A percentile compares a stretch with the other conserved stretches of the same genome.
phyloP scores from a whole-genome alignment of 2,113 vertebrate species.

The Corydoras sp. region DNA sequence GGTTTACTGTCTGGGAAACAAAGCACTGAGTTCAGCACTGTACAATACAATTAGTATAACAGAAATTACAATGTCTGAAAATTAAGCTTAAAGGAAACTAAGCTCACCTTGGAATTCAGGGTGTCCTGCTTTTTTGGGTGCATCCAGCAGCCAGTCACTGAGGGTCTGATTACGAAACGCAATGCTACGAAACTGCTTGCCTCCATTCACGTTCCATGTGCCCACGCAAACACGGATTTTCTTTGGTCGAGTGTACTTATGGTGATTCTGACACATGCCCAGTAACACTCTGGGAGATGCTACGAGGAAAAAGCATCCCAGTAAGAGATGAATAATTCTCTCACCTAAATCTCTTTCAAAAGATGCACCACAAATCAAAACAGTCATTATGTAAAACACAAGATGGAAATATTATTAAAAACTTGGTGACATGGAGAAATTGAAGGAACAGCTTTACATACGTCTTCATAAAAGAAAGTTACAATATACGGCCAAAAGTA shows the following conservation, averaged over 20 bases:
- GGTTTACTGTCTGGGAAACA: conserved; percentile 74
- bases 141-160: conserved; percentile 94
- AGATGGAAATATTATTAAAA: not conserved
- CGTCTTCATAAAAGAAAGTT: too few species aligned
- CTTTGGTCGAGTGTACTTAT: conserved; percentile 86
- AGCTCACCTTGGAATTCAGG: conserved; percentile 86
- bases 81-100: not conserved
- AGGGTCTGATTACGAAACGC: conserved; percentile 96
- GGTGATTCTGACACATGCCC: conserved; percentile 93
- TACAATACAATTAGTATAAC: not conserved
- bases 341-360: not conserved
- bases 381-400: not conserved
- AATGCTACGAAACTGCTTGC: conserved; percentile 96
- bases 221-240: conserved; percentile 84
- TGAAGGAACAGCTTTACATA: too few species aligned
- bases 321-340: not conserved
- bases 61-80: not conserved
- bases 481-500: too few species aligned
- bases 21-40: not conserved
- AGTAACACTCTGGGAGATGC: conserved; percentile 90
- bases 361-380: not conserved
- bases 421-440: not conserved
- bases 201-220: conserved; percentile 96
- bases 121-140: conserved; percentile 80
- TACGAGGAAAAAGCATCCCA: conserved; percentile 49